Percentiles rank a stretch among this genome's conserved stretches.
Evolutionary conservation across 1,140 invertebrate species (phyloP).

Genomic region (Rhizoglyphus robini): DNA sequence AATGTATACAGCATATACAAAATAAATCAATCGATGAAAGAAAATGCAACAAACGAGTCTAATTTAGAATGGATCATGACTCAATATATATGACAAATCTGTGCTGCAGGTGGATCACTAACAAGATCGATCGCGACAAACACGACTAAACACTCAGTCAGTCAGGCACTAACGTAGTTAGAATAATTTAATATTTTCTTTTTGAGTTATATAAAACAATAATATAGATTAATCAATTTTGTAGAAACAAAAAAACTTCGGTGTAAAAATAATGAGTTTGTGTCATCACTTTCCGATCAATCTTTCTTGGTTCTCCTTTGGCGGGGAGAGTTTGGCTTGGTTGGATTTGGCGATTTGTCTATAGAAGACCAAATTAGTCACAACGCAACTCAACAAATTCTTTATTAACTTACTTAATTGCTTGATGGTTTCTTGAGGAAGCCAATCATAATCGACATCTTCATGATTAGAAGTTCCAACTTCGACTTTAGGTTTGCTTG

Average conservation of each 20-base stretch:
- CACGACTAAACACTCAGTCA: background rate
- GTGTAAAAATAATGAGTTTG: too few species aligned
- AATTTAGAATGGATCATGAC: too few species aligned
- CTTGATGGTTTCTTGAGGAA: constrained; percentile 71
- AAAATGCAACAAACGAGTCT: too few species aligned
- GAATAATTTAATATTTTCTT: background rate
- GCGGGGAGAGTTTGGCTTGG: constrained; percentile 11
- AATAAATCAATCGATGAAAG: too few species aligned
- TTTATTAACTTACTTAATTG: constrained; percentile 27
- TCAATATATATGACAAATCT: too few species aligned
- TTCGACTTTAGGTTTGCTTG: constrained; percentile 36
- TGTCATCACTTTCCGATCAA: too few species aligned
- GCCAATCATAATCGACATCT: constrained; percentile 90
- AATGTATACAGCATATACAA: too few species aligned
- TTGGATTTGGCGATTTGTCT: constrained; percentile 9
- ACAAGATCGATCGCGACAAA: too few species aligned
- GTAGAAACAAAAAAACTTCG: too few species aligned
- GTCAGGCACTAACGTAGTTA: too few species aligned
- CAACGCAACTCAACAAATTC: background rate
- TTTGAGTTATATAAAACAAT: background rate
- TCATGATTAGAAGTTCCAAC: constrained; percentile 59
- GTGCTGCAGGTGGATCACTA: too few species aligned
- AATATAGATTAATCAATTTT: too few species aligned
- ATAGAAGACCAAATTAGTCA: background rate
- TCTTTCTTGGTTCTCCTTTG: constrained; percentile 16